A percentile compares a stretch with the other conserved stretches of the same genome.
Evolutionary conservation across 2,888 invertebrate species (phyloP).

Genomic region (Pheosia gnoma): DNA sequence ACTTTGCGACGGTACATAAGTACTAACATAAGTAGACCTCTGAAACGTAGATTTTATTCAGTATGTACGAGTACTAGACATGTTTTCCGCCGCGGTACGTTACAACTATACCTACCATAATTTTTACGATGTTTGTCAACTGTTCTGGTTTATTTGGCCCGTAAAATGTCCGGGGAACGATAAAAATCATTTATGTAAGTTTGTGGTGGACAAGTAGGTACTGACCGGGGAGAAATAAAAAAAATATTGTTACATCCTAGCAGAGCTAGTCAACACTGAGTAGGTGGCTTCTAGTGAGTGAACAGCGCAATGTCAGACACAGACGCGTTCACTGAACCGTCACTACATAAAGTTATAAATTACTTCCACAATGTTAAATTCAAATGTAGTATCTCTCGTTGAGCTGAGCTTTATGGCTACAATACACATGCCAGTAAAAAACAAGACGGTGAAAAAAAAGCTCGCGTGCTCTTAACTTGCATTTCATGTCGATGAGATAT

Average conservation of each 20-base stretch:
- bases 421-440: too few relatives aligned
- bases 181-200: constrained; percentile 1
- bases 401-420: too few relatives aligned
- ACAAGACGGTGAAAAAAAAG: too few relatives aligned
- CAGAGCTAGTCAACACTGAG: too few relatives aligned
- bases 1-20: too few relatives aligned
- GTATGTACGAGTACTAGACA: neutral
- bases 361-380: too few relatives aligned
- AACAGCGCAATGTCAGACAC: neutral
- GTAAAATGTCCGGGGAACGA: constrained; percentile 4
- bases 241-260: neutral
- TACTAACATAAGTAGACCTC: too few relatives aligned
- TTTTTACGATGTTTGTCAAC: constrained; percentile 7
- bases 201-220: neutral
- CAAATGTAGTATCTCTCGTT: too few relatives aligned
- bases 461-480: too few relatives aligned
- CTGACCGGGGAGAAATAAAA: neutral
- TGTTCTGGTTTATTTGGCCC: constrained; percentile 4
- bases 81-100: constrained; percentile 1
- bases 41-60: neutral
- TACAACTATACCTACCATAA: neutral
- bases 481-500: too few relatives aligned
- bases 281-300: neutral
- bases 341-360: neutral
- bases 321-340: neutral